Percentiles rank a stretch among this genome's conserved stretches.
These are phyloP conservation scores for Zaprionus lineosus DNA, from an alignment of 2,888 invertebrate genomes.

Conservation along the genomic window DNA sequence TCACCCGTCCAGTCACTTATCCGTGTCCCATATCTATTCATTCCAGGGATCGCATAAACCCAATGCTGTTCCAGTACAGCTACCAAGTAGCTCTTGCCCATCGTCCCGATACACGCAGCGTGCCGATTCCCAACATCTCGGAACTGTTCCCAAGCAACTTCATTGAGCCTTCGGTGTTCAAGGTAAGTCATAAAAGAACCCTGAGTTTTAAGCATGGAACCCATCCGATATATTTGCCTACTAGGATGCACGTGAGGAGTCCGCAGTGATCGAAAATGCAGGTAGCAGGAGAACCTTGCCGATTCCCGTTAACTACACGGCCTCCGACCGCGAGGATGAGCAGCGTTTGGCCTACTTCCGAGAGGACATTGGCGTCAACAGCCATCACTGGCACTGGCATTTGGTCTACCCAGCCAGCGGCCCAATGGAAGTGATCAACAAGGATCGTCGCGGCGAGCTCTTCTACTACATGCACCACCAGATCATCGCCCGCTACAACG, in stretches of 20 bases:
- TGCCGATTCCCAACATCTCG: constrained; percentile 90
- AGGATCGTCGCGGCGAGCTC: constrained; percentile 89
- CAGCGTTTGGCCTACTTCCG: constrained; percentile 92
- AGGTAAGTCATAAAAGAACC: constrained; percentile 72
- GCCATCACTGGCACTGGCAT: constrained; percentile 97
- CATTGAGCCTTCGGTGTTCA: constrained; percentile 89
- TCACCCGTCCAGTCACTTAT: not conserved
- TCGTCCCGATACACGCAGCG: constrained; percentile 78
- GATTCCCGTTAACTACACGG: constrained; percentile 90
- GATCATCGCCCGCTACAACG: constrained; percentile 86
- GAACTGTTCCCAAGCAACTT: constrained; percentile 93
- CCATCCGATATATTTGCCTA: too few species aligned
- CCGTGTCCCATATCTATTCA: not conserved
- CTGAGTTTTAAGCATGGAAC: too few species aligned
- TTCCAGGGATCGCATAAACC: constrained; percentile 88
- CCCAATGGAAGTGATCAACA: constrained; percentile 86
- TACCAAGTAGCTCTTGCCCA: constrained; percentile 90
- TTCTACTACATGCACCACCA: constrained; percentile 90
- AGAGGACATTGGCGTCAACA: constrained; percentile 92
- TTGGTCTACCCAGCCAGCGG: constrained; percentile 91
- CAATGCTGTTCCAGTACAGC: constrained; percentile 91
- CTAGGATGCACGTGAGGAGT: constrained; percentile 86
- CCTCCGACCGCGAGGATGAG: constrained; percentile 89
- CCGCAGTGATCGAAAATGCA: constrained; percentile 84
- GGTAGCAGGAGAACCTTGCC: constrained; percentile 85